phyloP scores from a whole-genome alignment of 2,888 invertebrate species.

The Marasmarcha lunaedactyla region DNA sequence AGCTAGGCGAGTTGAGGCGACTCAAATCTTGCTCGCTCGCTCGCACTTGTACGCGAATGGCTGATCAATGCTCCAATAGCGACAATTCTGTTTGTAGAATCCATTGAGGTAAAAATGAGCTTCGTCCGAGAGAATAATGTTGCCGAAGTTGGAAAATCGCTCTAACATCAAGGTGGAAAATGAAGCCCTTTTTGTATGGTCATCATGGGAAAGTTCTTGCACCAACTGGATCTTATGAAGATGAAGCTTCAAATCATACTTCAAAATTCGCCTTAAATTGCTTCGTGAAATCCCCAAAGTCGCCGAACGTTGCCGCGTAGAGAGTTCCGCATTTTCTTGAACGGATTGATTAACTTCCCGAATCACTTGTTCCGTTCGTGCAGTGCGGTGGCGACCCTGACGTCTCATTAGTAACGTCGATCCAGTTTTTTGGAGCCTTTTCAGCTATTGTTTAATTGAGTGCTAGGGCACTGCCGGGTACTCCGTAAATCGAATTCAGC shows the following conservation, averaged over 20 bases:
- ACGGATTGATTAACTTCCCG: constrained; percentile 8
- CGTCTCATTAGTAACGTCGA: constrained; percentile 10
- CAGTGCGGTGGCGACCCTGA: constrained; percentile 3
- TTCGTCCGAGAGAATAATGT: not conserved
- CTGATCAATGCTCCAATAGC: constrained; percentile 13
- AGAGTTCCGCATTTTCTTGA: constrained; percentile 8
- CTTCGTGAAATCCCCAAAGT: constrained; percentile 6
- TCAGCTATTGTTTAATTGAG: constrained; percentile 12
- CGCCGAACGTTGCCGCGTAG: constrained; percentile 6
- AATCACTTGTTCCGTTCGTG: constrained; percentile 6
- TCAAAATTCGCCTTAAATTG: constrained; percentile 3
- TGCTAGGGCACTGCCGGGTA: constrained; percentile 6
- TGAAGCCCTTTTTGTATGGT: not conserved
- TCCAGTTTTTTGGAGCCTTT: constrained; percentile 12
- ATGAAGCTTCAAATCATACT: not conserved
- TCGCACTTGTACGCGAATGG: no score
- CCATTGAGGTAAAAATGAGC: not conserved
- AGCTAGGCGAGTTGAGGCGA: constrained; percentile 11
- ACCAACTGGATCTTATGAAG: not conserved
- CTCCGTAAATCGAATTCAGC: constrained; percentile 11
- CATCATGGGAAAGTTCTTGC: not conserved
- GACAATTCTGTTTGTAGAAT: not conserved
- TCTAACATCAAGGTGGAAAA: not conserved
- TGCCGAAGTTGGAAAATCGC: not conserved
- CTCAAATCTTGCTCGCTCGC: no score